Percentiles rank a stretch among this genome's conserved stretches.
phyloP scores from a whole-genome alignment of 2,113 vertebrate genomes.

The Carassius gibelio region DNA sequence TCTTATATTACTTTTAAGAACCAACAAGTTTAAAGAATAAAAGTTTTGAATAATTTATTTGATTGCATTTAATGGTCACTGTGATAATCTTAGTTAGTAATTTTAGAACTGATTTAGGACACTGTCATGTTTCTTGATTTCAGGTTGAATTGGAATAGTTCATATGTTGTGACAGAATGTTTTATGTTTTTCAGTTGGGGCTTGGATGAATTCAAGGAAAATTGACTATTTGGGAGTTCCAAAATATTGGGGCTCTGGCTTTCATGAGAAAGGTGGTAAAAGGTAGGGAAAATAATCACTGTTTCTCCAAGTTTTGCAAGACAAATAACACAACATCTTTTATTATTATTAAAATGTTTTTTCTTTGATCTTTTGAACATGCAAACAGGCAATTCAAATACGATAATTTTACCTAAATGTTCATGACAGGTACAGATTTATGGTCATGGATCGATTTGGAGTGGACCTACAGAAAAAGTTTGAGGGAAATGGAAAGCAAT shows the following conservation, averaged over 20 bases:
- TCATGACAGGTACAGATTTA: slow-evolving; percentile 87
- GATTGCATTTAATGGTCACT: slow-evolving; percentile 14
- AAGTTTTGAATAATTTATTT: slow-evolving; percentile 50
- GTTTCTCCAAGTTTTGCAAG: neutral
- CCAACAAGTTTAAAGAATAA: slow-evolving; percentile 50
- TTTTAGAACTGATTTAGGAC: neutral
- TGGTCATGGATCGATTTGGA: slow-evolving; percentile 96
- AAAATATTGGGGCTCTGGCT: slow-evolving; percentile 92
- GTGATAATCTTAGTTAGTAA: neutral
- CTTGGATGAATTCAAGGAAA: slow-evolving; percentile 86
- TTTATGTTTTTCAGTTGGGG: slow-evolving; percentile 78
- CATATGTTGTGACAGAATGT: slow-evolving; percentile 12
- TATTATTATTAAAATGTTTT: neutral
- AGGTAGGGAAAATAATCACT: slow-evolving; percentile 69
- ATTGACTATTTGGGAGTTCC: slow-evolving; percentile 90
- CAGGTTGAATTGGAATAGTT: neutral
- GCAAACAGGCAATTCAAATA: too few relatives aligned
- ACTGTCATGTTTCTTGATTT: neutral
- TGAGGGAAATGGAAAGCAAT: slow-evolving; percentile 83
- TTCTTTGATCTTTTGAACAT: neutral
- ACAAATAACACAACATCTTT: neutral
- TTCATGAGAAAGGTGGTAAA: slow-evolving; percentile 86
- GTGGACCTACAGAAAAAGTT: slow-evolving; percentile 92
- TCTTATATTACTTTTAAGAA: slow-evolving; percentile 66
- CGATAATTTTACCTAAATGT: neutral